Evolutionary conservation across 2,113 vertebrate species (phyloP), one percentile per base, ranked within the genome.

Genomic region (Centropus unirufus): DNA sequence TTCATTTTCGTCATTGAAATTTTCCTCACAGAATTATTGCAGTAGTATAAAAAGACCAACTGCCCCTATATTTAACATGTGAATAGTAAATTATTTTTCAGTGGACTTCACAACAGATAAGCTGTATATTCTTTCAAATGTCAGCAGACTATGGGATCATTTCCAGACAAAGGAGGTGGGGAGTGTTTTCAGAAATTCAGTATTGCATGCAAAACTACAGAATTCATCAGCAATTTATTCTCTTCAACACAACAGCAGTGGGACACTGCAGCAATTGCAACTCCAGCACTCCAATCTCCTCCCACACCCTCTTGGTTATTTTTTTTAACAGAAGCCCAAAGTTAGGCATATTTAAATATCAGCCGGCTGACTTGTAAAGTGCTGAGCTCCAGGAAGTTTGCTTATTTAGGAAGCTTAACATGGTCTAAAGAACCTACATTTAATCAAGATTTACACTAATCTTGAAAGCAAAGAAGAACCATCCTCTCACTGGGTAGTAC

Each of bases 1-100:
- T 98, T 98, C 97, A 98, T 98, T 98, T 99, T 98, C 98, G 98
- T 98, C 98, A 98, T 98, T 97, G 97, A 97, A 98, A 97, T 95
- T 93, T 97, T 96, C 96, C 98, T 98, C 98, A 97, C 97, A 98
- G 97, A 98, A 98, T 96, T 97, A 98, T 96, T 98, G 97, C 97
- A 98, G 96, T 97, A 98, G 97, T 97, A 97, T 97, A 98, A 98
- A 98, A 97, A 98, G 98, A 98, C 97, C 98, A 98, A 99, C 98
- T 98, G 98, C 98, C 98, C 98, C 97, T 97, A 95, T 97, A 98
- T 97, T 98, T 98, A 99, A 98, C 96, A 98, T 97, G 98, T 97
- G 96, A 97, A 98, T 97, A 97, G 97, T 97, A 98, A 98, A 98
- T 97, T 97, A 98, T 98, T 98, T 96, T 98, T 98, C 98, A 97